Conservation (phyloP, 2,888 invertebrate genomes). For the Scelioninae gen. 2 region DNA sequence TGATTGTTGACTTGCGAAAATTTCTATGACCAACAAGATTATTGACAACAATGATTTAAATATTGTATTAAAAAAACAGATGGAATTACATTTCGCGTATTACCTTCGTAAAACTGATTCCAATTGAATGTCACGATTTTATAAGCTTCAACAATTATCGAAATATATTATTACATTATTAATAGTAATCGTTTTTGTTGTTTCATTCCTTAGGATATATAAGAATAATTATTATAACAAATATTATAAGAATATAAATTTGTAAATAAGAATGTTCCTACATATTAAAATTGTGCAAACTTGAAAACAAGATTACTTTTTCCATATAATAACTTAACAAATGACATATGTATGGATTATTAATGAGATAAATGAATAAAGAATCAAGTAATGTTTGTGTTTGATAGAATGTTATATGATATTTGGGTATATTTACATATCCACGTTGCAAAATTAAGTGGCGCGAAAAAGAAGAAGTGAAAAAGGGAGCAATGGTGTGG, state of each 20-base stretch:
- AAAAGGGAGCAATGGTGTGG: conserved; percentile 28
- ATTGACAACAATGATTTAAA: conserved; percentile 57
- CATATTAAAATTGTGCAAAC: not conserved
- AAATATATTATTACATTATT: too few relatives aligned
- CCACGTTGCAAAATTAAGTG: conserved; percentile 45
- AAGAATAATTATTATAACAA: too few relatives aligned
- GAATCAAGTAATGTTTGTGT: not conserved
- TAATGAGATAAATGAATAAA: conserved; percentile 7
- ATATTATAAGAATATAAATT: too few relatives aligned
- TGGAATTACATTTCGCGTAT: conserved; percentile 60
- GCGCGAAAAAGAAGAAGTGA: conserved; percentile 55
- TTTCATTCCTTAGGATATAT: too few relatives aligned
- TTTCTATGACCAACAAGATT: conserved; percentile 50
- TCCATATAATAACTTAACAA: conserved; percentile 16
- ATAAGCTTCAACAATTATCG: conserved; percentile 33
- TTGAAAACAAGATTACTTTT: not conserved
- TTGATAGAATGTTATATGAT: conserved; percentile 34
- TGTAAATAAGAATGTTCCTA: not conserved
- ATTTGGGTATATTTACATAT: conserved; percentile 41
- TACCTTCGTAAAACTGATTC: conserved; percentile 42
- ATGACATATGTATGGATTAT: too few relatives aligned
- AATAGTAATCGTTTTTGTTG: too few relatives aligned
- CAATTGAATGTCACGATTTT: conserved; percentile 52
- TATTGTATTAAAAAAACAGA: conserved; percentile 59
- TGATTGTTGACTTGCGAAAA: conserved; percentile 60